A percentile compares a stretch with the other conserved stretches of the same genome.
Evolutionary conservation across 2,888 invertebrate species (phyloP).

Genomic region (Keiferia lycopersicella): DNA sequence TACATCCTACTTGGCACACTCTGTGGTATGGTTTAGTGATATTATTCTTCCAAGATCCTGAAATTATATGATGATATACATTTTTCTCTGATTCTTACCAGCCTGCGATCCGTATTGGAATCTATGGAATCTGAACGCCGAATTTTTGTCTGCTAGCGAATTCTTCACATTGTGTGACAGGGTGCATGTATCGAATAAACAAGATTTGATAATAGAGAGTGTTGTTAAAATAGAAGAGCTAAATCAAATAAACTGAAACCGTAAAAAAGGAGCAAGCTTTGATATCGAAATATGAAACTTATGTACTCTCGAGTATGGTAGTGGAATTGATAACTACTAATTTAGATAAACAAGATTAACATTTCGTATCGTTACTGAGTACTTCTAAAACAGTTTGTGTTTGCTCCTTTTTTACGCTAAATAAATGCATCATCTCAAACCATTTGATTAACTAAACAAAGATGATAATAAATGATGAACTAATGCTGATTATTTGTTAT

Average conservation of each 20-base stretch:
- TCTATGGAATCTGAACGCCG: conserved; percentile 37
- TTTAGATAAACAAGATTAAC: too few species aligned
- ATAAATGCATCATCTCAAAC: conserved; percentile 27
- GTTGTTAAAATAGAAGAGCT: conserved; percentile 38
- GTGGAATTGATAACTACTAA: neutral
- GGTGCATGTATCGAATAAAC: conserved; percentile 74
- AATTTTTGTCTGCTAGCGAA: conserved; percentile 41
- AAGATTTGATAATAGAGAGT: conserved; percentile 47
- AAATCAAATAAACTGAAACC: conserved; percentile 37
- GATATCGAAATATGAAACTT: neutral
- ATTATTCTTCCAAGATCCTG: conserved; percentile 51
- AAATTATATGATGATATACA: conserved; percentile 37
- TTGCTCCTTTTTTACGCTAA: conserved; percentile 23
- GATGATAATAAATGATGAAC: conserved; percentile 8
- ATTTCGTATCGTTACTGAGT: too few species aligned
- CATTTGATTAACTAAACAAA: conserved; percentile 26
- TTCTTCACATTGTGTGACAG: conserved; percentile 76
- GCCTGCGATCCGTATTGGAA: conserved; percentile 41
- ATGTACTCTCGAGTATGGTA: neutral
- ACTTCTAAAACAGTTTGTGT: too few species aligned
- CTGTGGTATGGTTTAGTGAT: conserved; percentile 65
- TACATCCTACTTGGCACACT: conserved; percentile 79
- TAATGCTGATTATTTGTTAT: conserved; percentile 7
- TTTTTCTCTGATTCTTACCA: conserved; percentile 35
- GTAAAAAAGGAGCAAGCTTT: conserved; percentile 28